Conservation (phyloP, 1,140 invertebrate species). For the Caenorhabditis inopinata region DNA sequence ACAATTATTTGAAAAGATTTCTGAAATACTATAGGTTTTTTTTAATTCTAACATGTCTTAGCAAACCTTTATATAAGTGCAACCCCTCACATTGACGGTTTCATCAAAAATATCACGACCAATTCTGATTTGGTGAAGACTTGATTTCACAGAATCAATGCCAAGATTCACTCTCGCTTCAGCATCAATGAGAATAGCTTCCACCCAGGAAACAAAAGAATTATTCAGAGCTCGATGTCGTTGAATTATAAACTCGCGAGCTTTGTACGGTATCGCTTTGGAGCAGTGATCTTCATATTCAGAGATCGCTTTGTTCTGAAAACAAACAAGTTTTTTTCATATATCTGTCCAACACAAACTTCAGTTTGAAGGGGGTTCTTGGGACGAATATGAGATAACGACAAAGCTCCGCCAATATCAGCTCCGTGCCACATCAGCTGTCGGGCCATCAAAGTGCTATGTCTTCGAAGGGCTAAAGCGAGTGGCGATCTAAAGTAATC, state of each 20-base stretch:
- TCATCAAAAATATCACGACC: neutral
- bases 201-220: neutral
- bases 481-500: neutral
- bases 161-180: neutral
- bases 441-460: neutral
- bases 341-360: neutral
- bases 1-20: neutral
- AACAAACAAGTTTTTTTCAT: neutral
- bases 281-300: neutral
- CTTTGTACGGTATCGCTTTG: neutral
- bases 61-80: too few species aligned
- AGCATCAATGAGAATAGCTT: neutral
- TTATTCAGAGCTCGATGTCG: neutral
- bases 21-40: neutral
- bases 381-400: neutral
- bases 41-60: too few species aligned
- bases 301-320: neutral
- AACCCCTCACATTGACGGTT: too few species aligned
- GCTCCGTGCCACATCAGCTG: slow-evolving; percentile 15
- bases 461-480: neutral
- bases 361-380: neutral
- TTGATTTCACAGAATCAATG: neutral
- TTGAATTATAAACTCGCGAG: neutral
- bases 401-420: neutral
- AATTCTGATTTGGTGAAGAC: neutral